phyloP scores from a whole-genome alignment of 2,113 vertebrate genomes.

The Diadophis punctatus region DNA sequence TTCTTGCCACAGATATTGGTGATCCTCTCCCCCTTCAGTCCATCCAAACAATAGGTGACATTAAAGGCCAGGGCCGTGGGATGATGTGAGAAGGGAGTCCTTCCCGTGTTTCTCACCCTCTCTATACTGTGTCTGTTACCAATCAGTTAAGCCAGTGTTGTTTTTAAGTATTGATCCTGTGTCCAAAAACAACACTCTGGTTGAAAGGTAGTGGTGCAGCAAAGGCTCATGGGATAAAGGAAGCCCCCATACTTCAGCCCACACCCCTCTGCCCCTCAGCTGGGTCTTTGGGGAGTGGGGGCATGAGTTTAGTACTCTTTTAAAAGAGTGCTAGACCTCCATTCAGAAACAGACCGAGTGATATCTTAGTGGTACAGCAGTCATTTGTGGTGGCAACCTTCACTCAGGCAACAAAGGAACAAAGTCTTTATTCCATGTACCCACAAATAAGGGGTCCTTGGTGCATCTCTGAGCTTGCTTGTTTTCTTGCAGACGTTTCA shows the following conservation, averaged over 20 bases:
- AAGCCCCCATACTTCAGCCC: neutral
- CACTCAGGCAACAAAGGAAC: neutral
- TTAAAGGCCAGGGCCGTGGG: neutral
- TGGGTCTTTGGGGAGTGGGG: neutral
- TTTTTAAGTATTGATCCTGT: neutral
- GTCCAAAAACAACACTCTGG: neutral
- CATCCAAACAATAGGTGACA: neutral
- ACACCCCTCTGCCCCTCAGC: neutral
- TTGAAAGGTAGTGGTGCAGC: neutral
- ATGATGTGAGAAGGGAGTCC: neutral
- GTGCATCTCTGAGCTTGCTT: too few relatives aligned
- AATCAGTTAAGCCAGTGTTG: neutral
- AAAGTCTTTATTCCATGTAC: neutral
- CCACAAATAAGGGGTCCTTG: too few relatives aligned
- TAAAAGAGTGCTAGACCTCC: neutral
- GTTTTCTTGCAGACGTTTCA: too few relatives aligned
- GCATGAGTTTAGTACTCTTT: neutral
- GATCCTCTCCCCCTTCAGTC: neutral
- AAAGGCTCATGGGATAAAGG: neutral
- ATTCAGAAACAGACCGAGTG: neutral
- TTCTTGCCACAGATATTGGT: neutral
- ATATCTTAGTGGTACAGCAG: neutral
- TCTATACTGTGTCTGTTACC: neutral
- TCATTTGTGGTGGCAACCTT: neutral
- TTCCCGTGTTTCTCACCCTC: neutral